Evolutionary conservation across 2,888 invertebrate genomes (phyloP).

Genomic region (Scelioninae gen. 2): DNA sequence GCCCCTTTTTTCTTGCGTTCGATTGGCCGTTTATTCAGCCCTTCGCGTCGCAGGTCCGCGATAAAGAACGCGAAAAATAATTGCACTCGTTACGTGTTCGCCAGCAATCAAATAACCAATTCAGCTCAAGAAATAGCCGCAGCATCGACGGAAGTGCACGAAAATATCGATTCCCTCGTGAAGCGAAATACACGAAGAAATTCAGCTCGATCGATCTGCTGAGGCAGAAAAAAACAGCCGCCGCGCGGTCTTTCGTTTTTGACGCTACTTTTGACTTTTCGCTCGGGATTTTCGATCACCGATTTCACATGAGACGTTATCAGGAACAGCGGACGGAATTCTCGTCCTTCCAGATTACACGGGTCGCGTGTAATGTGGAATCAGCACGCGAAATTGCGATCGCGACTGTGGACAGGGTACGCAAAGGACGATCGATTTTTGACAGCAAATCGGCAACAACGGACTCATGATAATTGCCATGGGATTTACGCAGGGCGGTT

Average conservation of each 20-base stretch:
- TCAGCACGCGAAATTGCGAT: too few species aligned
- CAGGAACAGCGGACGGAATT: too few species aligned
- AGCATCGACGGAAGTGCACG: constrained; percentile 11
- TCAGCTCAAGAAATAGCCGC: neutral
- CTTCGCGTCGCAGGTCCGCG: too few species aligned
- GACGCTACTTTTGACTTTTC: constrained; percentile 1
- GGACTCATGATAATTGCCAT: neutral
- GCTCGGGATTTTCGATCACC: constrained; percentile 10
- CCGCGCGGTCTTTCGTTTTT: neutral
- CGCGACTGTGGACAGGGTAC: too few species aligned
- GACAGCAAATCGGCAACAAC: too few species aligned
- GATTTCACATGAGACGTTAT: too few species aligned
- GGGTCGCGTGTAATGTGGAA: too few species aligned
- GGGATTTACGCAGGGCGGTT: constrained; percentile 1
- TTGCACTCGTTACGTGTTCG: constrained; percentile 3
- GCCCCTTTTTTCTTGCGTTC: too few species aligned
- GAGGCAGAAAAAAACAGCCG: constrained; percentile 10
- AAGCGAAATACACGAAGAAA: constrained; percentile 20
- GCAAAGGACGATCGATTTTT: too few species aligned
- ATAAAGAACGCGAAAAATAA: neutral
- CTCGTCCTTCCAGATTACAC: too few species aligned
- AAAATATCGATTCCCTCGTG: constrained; percentile 19
- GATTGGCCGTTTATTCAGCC: too few species aligned
- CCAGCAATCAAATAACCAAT: constrained; percentile 3
- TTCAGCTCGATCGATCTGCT: constrained; percentile 44